A percentile compares a stretch with the other conserved stretches of the same genome.
phyloP scores from a whole-genome alignment of 2,113 vertebrate genomes.

The Callorhinus ursinus region DNA sequence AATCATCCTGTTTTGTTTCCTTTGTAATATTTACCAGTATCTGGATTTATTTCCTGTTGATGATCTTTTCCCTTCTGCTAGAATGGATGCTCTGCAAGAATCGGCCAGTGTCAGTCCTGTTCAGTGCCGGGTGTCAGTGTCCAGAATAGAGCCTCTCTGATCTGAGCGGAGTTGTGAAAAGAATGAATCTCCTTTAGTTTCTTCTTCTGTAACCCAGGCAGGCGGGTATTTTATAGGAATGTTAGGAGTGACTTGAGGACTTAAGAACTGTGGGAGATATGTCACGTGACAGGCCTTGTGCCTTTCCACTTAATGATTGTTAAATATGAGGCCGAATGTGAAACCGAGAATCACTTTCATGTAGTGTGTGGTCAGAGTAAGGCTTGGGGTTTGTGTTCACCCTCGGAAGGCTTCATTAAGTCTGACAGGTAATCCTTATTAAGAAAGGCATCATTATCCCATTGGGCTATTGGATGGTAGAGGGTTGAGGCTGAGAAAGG shows the following conservation, averaged over 20 bases:
- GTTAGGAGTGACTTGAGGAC: background rate
- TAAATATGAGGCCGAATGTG: accelerated
- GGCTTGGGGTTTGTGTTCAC: background rate
- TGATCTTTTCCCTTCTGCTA: background rate
- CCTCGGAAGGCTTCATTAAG: background rate
- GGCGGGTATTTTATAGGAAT: background rate
- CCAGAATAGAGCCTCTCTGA: background rate
- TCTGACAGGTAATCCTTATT: background rate
- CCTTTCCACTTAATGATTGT: background rate
- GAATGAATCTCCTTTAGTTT: background rate
- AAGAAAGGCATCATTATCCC: background rate
- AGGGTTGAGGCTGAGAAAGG: background rate
- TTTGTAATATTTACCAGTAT: background rate
- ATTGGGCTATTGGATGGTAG: background rate
- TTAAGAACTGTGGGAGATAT: background rate
- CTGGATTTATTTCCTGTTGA: background rate
- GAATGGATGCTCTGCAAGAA: background rate
- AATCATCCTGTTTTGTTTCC: background rate
- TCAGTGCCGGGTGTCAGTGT: background rate
- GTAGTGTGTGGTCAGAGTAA: background rate
- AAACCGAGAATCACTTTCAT: background rate
- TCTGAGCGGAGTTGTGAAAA: background rate
- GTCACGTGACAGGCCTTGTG: background rate
- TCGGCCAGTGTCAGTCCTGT: background rate
- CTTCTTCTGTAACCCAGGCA: background rate